Evolutionary conservation across 2,888 invertebrate genomes (phyloP).

Genomic region (Cosmorhoe ocellata): DNA sequence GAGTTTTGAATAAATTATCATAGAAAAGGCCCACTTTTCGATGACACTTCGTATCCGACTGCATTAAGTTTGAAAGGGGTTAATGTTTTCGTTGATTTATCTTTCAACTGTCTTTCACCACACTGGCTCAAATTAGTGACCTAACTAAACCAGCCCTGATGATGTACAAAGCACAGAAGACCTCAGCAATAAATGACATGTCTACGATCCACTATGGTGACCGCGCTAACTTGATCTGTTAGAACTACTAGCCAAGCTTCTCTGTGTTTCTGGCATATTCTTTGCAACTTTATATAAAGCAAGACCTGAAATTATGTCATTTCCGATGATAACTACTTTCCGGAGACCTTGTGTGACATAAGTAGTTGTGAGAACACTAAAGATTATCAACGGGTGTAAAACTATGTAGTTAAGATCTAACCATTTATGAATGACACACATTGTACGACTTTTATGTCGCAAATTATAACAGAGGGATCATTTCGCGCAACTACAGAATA

Average conservation of each 20-base stretch:
- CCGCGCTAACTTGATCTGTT: too few species aligned
- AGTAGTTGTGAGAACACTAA: neutral
- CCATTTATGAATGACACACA: slow-evolving; percentile 10
- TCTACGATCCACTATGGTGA: too few species aligned
- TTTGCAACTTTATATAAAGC: too few species aligned
- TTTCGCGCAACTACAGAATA: slow-evolving; percentile 5
- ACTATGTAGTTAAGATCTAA: slow-evolving; percentile 1
- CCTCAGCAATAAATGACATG: too few species aligned
- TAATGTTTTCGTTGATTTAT: neutral
- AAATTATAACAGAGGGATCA: slow-evolving; percentile 15
- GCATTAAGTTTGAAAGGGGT: neutral
- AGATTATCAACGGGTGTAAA: slow-evolving; percentile 19
- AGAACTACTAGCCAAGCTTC: too few species aligned
- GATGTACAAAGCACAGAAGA: too few species aligned
- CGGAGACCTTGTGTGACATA: slow-evolving; percentile 1
- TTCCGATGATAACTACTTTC: neutral
- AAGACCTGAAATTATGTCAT: too few species aligned
- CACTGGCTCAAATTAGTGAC: too few species aligned
- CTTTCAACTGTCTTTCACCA: too few species aligned
- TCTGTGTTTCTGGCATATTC: neutral
- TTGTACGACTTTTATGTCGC: neutral
- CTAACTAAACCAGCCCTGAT: too few species aligned
- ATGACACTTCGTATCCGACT: neutral
- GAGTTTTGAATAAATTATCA: slow-evolving; percentile 9
- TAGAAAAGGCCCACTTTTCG: neutral